Evolutionary conservation across 2,113 vertebrate species (phyloP), one percentile per base, ranked within the genome.

Genomic region (Vireo altiloquus): DNA sequence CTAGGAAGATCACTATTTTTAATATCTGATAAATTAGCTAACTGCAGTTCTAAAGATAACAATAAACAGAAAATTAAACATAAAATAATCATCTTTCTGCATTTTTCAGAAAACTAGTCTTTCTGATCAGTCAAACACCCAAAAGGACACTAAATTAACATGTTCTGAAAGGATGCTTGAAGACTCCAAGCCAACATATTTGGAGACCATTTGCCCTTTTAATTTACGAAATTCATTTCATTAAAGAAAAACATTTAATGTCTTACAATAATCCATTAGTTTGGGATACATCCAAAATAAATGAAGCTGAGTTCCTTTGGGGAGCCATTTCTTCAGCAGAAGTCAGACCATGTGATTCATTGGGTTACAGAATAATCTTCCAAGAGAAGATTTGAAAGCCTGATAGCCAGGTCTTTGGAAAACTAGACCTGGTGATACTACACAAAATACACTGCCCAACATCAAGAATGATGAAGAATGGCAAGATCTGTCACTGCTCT

Each of bases 201-300:
- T 81, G 22, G 60, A 33, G 18, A 13, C 12, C 23, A 54, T 75
- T 86, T 89, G 57, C 46, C 72, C 44, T 75, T 95, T 81, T 64
- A 28, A 68, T 90, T 87, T 71, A 85, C 17, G 3, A 65, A 91
- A 77, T 50, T 80, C 7, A n/a, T 91, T 95, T 94, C 46, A 82
- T 79, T 91, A 74, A 82, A 94, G 13, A 22, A 72, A 72, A 86
- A 80, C 5, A 66, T 65, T 81, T 94, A 31, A 81, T 68, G 74
- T 89, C 46, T 89, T 61, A 40, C 86, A 84, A 56, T 87, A 92
- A 94, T 79, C 70, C 44, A 74, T 77, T 68, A 40, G 37, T 82
- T 89, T 96, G 92, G 85, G 72, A 78, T 33, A 84, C n/a, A 53
- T 87, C 92, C 94, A 96, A 95, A 80, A 82, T 65, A 96, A 96